These are phyloP conservation scores for Xyrauchen texanus DNA, from an alignment of 2,113 vertebrate species.

Conservation along the genomic window DNA sequence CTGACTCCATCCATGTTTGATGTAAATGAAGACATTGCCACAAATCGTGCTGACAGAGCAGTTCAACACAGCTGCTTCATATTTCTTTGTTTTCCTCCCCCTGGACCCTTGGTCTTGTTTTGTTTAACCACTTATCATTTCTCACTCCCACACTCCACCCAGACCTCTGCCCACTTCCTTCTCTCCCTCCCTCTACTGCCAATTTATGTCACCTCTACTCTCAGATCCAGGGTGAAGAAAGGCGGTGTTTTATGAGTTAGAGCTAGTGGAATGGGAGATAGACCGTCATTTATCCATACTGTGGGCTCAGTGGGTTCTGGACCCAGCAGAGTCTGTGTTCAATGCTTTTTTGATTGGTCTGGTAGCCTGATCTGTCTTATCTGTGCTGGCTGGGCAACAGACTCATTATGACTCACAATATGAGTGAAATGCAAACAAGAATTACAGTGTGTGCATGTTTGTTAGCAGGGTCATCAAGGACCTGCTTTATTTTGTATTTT, in stretches of 20 bases:
- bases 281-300: constrained; percentile 27
- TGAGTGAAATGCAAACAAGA: no score
- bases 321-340: constrained; percentile 12
- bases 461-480: no score
- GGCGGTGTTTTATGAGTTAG: constrained; percentile 16
- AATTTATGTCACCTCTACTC: constrained; percentile 8
- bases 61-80: constrained; percentile 1
- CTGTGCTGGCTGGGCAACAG: constrained; percentile 21
- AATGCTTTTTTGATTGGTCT: constrained; percentile 32
- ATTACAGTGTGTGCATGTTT: no score
- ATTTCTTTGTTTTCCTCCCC: neutral
- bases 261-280: neutral
- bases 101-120: neutral
- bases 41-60: constrained; percentile 22
- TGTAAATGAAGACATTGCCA: constrained; percentile 9
- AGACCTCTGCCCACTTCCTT: neutral
- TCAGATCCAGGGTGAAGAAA: constrained; percentile 12
- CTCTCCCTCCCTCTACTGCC: neutral
- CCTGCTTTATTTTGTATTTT: no score
- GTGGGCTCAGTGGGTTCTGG: constrained; percentile 10
- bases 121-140: constrained; percentile 10
- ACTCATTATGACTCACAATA: constrained; percentile 6
- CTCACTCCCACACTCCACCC: neutral
- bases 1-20: neutral
- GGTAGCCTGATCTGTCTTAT: constrained; percentile 28